Conservation (phyloP, 2,113 vertebrate genomes). For the Ailuropoda melanoleuca region DNA sequence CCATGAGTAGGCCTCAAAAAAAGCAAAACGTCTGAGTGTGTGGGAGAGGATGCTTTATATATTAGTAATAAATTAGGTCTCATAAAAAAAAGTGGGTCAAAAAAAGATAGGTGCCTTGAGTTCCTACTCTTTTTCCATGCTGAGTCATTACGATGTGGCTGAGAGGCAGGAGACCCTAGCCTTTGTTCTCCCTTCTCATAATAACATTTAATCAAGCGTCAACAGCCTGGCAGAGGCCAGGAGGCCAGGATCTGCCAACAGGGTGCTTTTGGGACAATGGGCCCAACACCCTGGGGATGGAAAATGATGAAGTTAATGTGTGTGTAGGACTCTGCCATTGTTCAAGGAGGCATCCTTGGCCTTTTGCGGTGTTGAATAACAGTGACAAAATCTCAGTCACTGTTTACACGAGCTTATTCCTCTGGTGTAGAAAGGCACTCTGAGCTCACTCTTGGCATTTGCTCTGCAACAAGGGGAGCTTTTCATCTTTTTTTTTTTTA, state of each 20-base stretch:
- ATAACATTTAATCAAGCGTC: conserved; percentile 65
- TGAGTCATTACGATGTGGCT: conserved; percentile 35
- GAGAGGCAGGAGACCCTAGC: conserved; percentile 51
- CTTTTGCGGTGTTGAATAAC: conserved; percentile 61
- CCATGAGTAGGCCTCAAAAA: conserved; percentile 27
- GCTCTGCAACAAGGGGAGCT: background rate
- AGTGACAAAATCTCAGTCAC: conserved; percentile 12
- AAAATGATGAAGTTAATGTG: conserved; percentile 6
- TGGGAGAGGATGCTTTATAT: conserved; percentile 1
- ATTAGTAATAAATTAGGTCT: background rate
- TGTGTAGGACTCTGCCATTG: background rate
- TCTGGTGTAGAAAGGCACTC: background rate
- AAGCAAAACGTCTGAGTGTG: background rate
- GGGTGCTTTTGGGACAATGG: background rate
- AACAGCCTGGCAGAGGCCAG: conserved; percentile 36
- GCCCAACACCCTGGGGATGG: background rate
- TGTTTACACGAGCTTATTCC: conserved; percentile 52
- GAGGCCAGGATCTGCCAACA: conserved; percentile 26
- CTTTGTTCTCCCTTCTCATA: conserved; percentile 53
- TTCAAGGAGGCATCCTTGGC: background rate
- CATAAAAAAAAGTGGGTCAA: conserved; percentile 27
- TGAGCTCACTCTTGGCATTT: background rate
- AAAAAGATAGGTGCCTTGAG: background rate
- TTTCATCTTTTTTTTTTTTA: background rate
- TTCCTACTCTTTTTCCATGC: conserved; percentile 32